Evolutionary conservation across 2,797 vertebrate species (phyloP).

Genomic region (Gymnopithys bicolor): DNA sequence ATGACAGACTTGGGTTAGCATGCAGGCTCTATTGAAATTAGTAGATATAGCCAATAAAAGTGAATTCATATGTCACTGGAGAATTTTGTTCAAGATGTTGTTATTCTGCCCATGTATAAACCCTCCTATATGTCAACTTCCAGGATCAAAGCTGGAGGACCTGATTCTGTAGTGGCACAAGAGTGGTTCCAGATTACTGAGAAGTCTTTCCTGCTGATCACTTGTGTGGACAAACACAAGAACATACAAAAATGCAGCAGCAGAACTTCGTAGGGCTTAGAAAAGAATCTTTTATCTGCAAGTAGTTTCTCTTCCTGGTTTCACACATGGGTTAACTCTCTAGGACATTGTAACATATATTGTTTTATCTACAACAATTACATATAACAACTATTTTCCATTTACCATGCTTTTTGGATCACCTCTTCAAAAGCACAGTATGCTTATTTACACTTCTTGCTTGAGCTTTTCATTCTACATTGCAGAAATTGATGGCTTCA

Average conservation of each 20-base stretch:
- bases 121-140: background rate
- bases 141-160: background rate
- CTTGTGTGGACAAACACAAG: background rate
- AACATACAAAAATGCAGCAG: background rate
- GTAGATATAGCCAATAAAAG: background rate
- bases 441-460: conserved; percentile 36
- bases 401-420: conserved; percentile 46
- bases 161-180: background rate
- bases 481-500: background rate
- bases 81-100: background rate
- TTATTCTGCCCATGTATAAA: background rate
- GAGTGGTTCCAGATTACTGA: background rate
- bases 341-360: conserved; percentile 12
- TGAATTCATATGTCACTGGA: background rate
- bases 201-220: background rate
- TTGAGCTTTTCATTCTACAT: conserved; percentile 34
- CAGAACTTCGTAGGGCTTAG: background rate
- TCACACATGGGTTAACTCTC: conserved; percentile 17
- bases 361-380: conserved; percentile 14
- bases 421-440: conserved; percentile 36
- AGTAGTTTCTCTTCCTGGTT: background rate
- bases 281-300: background rate
- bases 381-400: conserved; percentile 45
- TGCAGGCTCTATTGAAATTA: background rate
- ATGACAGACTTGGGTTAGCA: background rate